Conservation (phyloP, 2,797 vertebrate species). For the Molothrus aeneus region DNA sequence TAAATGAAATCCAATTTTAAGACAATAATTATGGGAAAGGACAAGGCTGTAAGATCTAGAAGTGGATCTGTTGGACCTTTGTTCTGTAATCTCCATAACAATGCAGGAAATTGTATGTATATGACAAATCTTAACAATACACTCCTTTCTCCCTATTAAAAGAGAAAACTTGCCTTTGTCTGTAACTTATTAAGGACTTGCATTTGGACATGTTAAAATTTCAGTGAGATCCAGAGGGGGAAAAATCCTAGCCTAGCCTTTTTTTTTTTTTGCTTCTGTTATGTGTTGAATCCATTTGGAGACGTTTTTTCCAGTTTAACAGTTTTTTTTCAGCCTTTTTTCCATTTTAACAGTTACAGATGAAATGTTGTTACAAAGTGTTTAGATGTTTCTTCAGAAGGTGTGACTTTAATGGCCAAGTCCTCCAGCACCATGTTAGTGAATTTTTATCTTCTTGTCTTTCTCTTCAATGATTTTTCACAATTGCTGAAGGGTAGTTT, state of each 20-base stretch:
- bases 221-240: background rate
- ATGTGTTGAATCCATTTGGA: background rate
- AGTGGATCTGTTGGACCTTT: constrained; percentile 23
- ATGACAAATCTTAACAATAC: background rate
- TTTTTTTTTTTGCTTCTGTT: background rate
- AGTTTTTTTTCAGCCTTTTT: background rate
- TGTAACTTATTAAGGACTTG: background rate
- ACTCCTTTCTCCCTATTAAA: background rate
- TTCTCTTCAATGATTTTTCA: background rate
- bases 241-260: background rate
- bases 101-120: constrained; percentile 25
- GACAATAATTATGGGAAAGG: background rate
- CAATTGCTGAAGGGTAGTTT: background rate
- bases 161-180: background rate
- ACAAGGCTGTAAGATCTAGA: background rate
- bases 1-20: constrained; percentile 22
- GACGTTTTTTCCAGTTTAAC: background rate
- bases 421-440: background rate
- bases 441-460: background rate
- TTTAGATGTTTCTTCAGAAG: background rate
- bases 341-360: background rate
- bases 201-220: constrained; percentile 4
- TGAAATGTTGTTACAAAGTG: background rate
- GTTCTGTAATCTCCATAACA: constrained; percentile 38
- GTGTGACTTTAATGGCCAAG: background rate